Evolutionary conservation across 2,888 invertebrate genomes (phyloP).

Genomic region (Ceriagrion tenellum): DNA sequence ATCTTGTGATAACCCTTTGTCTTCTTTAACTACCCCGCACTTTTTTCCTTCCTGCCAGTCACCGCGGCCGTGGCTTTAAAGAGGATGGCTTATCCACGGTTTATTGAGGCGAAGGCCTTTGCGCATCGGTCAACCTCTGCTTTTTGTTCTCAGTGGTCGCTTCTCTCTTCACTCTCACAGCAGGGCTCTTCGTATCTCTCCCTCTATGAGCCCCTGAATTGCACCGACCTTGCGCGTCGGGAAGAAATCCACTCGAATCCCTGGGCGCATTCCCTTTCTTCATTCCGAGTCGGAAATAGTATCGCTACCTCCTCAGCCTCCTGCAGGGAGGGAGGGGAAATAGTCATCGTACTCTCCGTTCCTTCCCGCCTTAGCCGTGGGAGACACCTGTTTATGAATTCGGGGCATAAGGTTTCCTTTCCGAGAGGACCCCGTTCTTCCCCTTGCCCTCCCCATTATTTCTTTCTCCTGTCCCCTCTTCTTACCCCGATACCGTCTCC

Average conservation of each 20-base stretch:
- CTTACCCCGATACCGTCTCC: constrained; percentile 33
- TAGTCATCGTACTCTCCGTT: background rate
- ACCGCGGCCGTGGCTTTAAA: background rate
- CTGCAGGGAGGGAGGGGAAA: background rate
- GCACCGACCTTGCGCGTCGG: background rate
- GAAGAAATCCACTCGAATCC: background rate
- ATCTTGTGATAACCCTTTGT: background rate
- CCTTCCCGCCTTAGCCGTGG: background rate
- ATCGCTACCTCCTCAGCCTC: background rate
- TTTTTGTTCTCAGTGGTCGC: background rate
- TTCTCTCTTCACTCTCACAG: background rate
- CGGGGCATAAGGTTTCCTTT: constrained; percentile 32
- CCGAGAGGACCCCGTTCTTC: constrained; percentile 39
- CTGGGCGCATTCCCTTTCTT: background rate
- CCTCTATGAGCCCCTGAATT: background rate
- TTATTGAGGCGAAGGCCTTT: background rate
- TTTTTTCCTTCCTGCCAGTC: background rate
- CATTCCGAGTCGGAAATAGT: background rate
- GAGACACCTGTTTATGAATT: constrained; percentile 57
- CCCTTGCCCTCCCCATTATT: background rate
- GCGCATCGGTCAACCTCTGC: background rate
- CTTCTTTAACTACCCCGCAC: background rate
- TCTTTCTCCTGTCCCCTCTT: background rate
- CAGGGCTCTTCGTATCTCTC: background rate
- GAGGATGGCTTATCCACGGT: background rate